Evolutionary conservation across 2,797 vertebrate genomes (phyloP).

Genomic region (Diplodus sargus): DNA sequence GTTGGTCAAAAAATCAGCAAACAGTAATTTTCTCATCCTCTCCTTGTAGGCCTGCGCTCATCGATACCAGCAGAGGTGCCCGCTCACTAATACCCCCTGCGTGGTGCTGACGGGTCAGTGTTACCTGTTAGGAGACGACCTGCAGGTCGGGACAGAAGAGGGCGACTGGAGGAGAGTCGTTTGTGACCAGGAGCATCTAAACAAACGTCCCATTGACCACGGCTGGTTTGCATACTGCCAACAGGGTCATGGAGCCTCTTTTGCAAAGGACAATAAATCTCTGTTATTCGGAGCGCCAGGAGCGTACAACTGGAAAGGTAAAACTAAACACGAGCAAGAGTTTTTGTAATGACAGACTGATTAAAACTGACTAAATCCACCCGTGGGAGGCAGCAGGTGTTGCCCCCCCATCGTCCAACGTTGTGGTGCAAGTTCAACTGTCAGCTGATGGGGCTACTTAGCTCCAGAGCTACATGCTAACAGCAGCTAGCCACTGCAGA

Average conservation of each 20-base stretch:
- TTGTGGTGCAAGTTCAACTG: too few species aligned
- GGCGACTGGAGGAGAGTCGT: constrained; percentile 58
- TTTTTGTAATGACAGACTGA: too few species aligned
- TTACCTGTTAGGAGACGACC: constrained; percentile 74
- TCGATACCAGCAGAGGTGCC: constrained; percentile 72
- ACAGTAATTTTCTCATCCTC: background rate
- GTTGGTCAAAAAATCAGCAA: constrained; percentile 19
- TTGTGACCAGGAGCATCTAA: constrained; percentile 82
- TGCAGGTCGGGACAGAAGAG: constrained; percentile 46
- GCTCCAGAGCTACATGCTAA: too few species aligned
- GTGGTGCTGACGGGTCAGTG: constrained; percentile 76
- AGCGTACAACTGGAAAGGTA: constrained; percentile 96
- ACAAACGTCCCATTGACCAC: constrained; percentile 81
- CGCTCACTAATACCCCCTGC: constrained; percentile 1
- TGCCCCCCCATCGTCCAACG: too few species aligned
- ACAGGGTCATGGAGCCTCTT: constrained; percentile 92
- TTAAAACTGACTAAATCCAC: too few species aligned
- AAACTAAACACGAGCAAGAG: background rate
- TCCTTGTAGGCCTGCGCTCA: constrained; percentile 75
- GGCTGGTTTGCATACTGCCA: constrained; percentile 93
- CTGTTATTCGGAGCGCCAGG: constrained; percentile 92
- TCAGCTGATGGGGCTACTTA: too few species aligned
- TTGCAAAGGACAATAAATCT: constrained; percentile 90
- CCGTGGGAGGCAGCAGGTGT: too few species aligned
- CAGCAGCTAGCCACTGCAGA: too few species aligned